phyloP scores from a whole-genome alignment of 2,797 vertebrate genomes.

The Pteropus rufus region DNA sequence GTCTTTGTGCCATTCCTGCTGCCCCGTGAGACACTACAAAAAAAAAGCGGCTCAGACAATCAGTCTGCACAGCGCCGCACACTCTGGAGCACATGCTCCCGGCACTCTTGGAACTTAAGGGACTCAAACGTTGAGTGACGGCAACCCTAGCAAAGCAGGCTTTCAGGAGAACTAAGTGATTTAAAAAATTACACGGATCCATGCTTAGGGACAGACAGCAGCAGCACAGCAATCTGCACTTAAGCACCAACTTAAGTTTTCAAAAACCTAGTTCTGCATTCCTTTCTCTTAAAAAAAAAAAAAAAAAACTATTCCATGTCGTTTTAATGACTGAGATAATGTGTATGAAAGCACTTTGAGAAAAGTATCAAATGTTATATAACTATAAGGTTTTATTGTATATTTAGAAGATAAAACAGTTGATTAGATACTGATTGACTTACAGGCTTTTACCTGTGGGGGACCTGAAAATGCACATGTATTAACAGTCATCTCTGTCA shows the following conservation, averaged over 20 bases:
- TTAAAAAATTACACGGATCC: background rate
- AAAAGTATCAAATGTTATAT: slow-evolving; percentile 25
- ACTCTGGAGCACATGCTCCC: slow-evolving; percentile 1
- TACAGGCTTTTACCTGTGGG: background rate
- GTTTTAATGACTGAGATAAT: slow-evolving; percentile 40
- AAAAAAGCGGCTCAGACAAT: slow-evolving; percentile 37
- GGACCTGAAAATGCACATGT: background rate
- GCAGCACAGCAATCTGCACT: slow-evolving; percentile 31
- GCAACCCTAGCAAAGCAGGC: background rate
- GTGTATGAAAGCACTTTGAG: slow-evolving; percentile 63
- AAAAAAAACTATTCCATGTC: background rate
- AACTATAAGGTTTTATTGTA: slow-evolving; percentile 30
- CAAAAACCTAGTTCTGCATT: slow-evolving; percentile 46
- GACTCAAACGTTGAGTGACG: background rate
- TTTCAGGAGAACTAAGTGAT: background rate
- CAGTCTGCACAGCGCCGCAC: background rate
- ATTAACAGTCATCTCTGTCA: background rate
- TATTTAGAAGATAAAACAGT: slow-evolving; percentile 9
- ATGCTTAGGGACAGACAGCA: background rate
- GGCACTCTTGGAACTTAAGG: background rate
- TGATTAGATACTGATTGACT: background rate
- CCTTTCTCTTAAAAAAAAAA: slow-evolving; percentile 58
- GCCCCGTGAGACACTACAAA: slow-evolving; percentile 8
- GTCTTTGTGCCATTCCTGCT: background rate
- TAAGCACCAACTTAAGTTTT: slow-evolving; percentile 3